A percentile compares a stretch with the other conserved stretches of the same genome.
Evolutionary conservation across 2,113 vertebrate genomes (phyloP).

Genomic region (Dipodomys stephensi): DNA sequence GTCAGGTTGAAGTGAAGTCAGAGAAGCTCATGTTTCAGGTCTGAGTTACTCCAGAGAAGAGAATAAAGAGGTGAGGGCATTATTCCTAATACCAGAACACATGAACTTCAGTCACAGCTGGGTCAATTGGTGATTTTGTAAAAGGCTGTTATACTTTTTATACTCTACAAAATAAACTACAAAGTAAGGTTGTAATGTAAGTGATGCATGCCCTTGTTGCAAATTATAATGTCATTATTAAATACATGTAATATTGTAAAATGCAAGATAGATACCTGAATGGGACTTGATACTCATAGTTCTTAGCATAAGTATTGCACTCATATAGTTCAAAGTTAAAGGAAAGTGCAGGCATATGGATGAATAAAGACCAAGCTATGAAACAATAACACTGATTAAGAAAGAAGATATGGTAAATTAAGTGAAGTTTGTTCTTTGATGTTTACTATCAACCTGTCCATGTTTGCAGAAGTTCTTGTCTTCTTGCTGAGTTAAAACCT

Average conservation of each 20-base stretch:
- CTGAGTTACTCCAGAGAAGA: background rate
- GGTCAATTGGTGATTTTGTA: background rate
- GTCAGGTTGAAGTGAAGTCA: background rate
- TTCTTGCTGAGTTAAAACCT: background rate
- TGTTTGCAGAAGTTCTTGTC: background rate
- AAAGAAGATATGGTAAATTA: background rate
- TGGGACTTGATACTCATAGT: background rate
- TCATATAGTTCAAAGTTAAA: background rate
- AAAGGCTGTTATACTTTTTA: background rate
- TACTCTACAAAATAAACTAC: background rate
- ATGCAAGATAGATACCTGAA: background rate
- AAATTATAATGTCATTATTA: background rate
- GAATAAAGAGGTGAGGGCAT: no score
- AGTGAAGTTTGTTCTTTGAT: background rate
- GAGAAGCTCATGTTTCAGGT: background rate
- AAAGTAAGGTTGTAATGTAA: background rate
- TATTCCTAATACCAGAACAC: no score
- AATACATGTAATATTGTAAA: background rate
- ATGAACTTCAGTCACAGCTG: background rate
- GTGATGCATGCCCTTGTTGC: background rate
- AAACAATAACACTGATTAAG: no score
- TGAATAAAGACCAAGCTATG: no score
- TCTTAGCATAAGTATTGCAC: background rate
- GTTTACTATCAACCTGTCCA: background rate
- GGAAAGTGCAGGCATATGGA: background rate